Base-by-base conservation (phyloP, 2,113 vertebrate species). In the Xyrauchen texanus region DNA sequence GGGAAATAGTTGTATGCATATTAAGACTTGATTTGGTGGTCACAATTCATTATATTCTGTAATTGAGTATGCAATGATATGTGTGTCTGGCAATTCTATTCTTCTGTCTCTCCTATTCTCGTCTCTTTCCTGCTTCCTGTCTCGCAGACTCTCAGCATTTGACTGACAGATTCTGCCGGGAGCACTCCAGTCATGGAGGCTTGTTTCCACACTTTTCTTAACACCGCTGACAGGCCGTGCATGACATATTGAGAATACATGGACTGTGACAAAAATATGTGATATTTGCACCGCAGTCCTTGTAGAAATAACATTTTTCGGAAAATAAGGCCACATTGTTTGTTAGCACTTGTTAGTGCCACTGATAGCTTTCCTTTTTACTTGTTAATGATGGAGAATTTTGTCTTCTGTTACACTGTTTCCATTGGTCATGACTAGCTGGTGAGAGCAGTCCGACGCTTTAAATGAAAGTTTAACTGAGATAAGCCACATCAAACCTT, bases 311-410 rank as follows among this genome's bases (percentile, higher is more conserved):
- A 86, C 83, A 81, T 65, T 82, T 84, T 52, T 76, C 86, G n/a
- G n/a, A 85, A 88, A 89, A 88, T 78, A 86, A 83, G 45, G 68
- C 21, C 4, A 58, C 79, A 64, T 86, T 67, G 44, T 76, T 10
- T 86, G 81, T 81, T 78, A 83, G 67, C 86, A 78, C 82, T 79
- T 86, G 21, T 34, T 3, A 34, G 3, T 34, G 62, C 71, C 13
- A 55, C 60, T 15, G 76, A 77, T 79, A 58, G 71, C 82, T 68
- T 82, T 66, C 79, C 21, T 86, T 65, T 80, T 64, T 68, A 83
- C 73, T 57, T 81, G 77, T 64, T 68, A 82, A 72, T 52, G 44
- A 67, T 79, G 61, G 58, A 76, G 65, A 16, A 60, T 64, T 79
- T 57, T 75, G 58, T 15, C 58, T 79, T 83, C 63, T 57, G 58